These are phyloP conservation scores for Neoaliturus tenellus DNA, from an alignment of 2,888 invertebrate species.

Conservation along the genomic window DNA sequence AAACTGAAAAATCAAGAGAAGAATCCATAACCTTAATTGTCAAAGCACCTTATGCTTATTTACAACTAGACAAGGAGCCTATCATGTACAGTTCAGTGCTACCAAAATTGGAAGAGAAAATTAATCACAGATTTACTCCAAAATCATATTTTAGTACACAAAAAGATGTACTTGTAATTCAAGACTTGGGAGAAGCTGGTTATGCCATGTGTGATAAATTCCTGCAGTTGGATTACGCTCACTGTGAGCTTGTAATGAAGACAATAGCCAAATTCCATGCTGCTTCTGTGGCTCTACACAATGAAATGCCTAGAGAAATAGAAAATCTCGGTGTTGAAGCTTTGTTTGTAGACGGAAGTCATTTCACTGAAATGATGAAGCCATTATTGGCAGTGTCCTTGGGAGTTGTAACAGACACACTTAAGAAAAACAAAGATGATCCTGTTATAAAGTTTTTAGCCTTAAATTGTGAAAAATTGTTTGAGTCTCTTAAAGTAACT, in stretches of 20 bases:
- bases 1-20: neutral
- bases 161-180: constrained; percentile 19
- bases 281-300: constrained; percentile 14
- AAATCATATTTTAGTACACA: neutral
- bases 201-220: constrained; percentile 34
- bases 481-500: neutral
- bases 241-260: constrained; percentile 39
- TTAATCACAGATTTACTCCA: neutral
- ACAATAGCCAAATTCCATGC: constrained; percentile 57
- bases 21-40: constrained; percentile 71
- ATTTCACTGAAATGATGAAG: neutral
- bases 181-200: constrained; percentile 38
- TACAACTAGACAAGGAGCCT: neutral
- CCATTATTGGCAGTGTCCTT: neutral
- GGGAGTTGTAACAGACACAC: neutral
- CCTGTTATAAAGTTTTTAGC: neutral
- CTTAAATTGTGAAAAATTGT: neutral
- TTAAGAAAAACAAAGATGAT: neutral
- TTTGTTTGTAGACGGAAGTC: neutral
- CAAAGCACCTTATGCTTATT: neutral
- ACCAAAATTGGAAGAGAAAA: neutral
- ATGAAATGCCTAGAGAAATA: neutral
- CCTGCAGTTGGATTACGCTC: constrained; percentile 45
- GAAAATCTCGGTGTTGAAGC: neutral
- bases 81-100: neutral